Percentiles rank a stretch among this genome's conserved stretches.
phyloP scores from a whole-genome alignment of 1,140 invertebrate genomes.

The Vollenhovia emeryi region DNA sequence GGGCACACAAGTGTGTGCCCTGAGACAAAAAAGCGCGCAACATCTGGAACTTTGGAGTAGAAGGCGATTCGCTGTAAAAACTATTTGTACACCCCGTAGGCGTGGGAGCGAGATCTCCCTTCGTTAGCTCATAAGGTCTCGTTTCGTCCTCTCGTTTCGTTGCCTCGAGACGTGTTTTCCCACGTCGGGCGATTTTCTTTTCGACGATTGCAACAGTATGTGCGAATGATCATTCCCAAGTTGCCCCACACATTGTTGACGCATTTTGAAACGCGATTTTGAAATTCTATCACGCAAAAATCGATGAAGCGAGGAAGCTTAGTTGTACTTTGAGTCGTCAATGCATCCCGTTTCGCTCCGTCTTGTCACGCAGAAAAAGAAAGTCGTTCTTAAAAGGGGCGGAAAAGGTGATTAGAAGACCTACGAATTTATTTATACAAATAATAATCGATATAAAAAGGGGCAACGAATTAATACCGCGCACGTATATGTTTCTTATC shows the following conservation, averaged over 20 bases:
- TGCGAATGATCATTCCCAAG: background rate
- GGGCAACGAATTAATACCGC: background rate
- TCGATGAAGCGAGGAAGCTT: background rate
- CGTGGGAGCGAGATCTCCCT: slow-evolving; percentile 63
- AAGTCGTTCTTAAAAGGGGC: background rate
- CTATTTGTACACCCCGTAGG: slow-evolving; percentile 57
- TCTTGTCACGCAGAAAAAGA: background rate
- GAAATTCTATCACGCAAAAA: background rate
- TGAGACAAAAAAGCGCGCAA: slow-evolving; percentile 55
- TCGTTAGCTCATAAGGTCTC: slow-evolving; percentile 5
- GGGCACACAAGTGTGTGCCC: slow-evolving; percentile 57
- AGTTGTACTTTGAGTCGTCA: background rate
- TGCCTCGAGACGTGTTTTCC: slow-evolving; percentile 4
- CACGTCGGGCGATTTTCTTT: slow-evolving; percentile 15
- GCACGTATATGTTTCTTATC: background rate
- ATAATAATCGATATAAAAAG: background rate
- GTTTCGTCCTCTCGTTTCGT: background rate
- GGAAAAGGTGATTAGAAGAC: background rate
- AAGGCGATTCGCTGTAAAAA: slow-evolving; percentile 55
- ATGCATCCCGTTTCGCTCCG: background rate
- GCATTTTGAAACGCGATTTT: background rate
- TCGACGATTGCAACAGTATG: background rate
- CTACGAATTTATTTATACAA: background rate
- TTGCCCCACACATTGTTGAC: background rate
- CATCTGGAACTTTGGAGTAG: slow-evolving; percentile 65